phyloP scores from a whole-genome alignment of 2,797 vertebrate species.

The Scolopax rusticola region DNA sequence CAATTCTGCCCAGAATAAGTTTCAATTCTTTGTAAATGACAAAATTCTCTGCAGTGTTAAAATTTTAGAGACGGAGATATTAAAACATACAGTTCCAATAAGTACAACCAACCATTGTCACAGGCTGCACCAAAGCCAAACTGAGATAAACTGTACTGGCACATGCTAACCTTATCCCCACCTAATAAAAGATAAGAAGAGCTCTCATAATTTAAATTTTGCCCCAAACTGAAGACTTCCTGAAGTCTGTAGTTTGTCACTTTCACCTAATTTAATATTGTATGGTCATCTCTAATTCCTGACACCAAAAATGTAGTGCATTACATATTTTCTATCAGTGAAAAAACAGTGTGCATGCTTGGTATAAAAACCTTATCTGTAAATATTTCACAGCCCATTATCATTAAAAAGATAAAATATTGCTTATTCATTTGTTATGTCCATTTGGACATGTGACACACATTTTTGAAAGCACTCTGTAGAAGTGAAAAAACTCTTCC shows the following conservation, averaged over 20 bases:
- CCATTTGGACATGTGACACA: neutral
- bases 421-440: neutral
- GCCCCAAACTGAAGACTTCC: neutral
- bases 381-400: neutral
- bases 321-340: neutral
- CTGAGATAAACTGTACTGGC: neutral
- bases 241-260: neutral
- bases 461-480: neutral
- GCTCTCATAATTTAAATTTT: neutral
- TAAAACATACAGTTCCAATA: neutral
- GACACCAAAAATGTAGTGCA: neutral
- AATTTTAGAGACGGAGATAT: neutral
- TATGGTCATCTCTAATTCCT: neutral
- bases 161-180: neutral
- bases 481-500: neutral
- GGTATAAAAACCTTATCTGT: neutral
- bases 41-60: neutral
- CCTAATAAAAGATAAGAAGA: neutral
- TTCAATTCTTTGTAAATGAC: neutral
- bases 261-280: neutral
- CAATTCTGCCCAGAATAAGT: neutral
- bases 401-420: neutral
- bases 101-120: neutral
- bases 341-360: neutral
- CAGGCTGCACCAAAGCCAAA: neutral